Conservation (phyloP, 2,888 invertebrate species). For the Ischnura elegans region DNA sequence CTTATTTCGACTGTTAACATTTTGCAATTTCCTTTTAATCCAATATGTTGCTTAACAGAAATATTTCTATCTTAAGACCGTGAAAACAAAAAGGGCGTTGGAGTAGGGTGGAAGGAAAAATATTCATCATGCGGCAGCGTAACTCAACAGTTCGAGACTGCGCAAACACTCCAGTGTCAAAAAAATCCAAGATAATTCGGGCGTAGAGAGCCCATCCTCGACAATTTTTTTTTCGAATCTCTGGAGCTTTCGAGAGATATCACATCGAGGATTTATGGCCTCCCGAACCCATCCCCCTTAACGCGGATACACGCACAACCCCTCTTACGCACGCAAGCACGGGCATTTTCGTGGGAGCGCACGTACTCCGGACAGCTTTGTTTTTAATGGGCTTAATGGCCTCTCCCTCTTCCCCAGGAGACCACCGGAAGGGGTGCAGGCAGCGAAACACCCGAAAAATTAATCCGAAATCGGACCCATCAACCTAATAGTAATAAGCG, state of each 20-base stretch:
- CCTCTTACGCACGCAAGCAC: not conserved
- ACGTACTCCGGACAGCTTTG: not conserved
- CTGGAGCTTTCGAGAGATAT: slow-evolving; percentile 2
- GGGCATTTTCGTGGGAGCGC: not conserved
- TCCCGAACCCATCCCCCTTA: not conserved
- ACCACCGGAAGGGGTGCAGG: too few relatives aligned
- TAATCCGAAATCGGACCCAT: not conserved
- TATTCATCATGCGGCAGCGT: not conserved
- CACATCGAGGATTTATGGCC: not conserved
- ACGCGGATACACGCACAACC: not conserved
- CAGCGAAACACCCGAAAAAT: not conserved
- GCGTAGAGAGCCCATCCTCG: not conserved
- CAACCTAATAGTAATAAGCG: not conserved
- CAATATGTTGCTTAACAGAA: too few relatives aligned
- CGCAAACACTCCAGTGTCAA: not conserved
- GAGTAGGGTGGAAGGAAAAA: too few relatives aligned
- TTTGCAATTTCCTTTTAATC: too few relatives aligned
- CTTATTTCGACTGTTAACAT: too few relatives aligned
- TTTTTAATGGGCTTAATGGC: slow-evolving; percentile 35
- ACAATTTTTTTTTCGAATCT: too few relatives aligned
- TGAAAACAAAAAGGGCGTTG: too few relatives aligned
- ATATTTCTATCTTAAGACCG: too few relatives aligned
- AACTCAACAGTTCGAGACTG: not conserved
- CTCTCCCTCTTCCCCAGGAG: not conserved
- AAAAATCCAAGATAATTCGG: not conserved